Base-by-base conservation (phyloP, 2,113 vertebrate species). In the Cyprinodon variegatus region DNA sequence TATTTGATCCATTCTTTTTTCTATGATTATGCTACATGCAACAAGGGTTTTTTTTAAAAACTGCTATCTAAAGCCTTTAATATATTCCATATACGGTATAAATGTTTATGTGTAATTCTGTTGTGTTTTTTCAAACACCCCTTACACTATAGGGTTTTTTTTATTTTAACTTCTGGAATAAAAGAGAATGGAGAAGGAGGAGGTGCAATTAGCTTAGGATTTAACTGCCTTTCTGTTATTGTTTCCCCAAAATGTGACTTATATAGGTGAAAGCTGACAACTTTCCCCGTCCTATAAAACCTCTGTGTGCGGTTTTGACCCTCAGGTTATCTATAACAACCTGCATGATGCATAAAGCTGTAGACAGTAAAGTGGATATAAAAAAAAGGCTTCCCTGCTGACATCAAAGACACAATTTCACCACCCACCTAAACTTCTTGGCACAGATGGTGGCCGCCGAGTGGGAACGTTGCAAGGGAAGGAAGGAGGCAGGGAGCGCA, bases 401-500 rank as follows among this genome's bases (percentile, higher is more conserved):
- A 57, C 50, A 57, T 57, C 50, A 57, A 57, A 57, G 50, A 57
- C 17, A 20, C 36, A 39, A 39, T 6, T 64, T 10, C 7, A 57
- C 41, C 39, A 72, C 78, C 11, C 73, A 95, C 94, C 93, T 89
- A 92, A 70, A 67, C 75, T 78, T 57, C 87, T 81, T 39, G 94
- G 93, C 12, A 94, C 82, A n/a, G 93, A 93, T 9, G 94, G 94
- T 0, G 95, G 94, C 0, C 93, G 90, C 36, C 94, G 85, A 29
- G 88, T 93, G 11, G 94, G 91, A 66, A 93, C 96, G 0, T 94
- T 80, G n/a, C 82, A 92, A 0, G 94, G 91, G 38, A 95, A 95
- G 0, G 94, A 92, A 0, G 96, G 94, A 0, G 95, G 95, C 0
- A 95, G 92, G 0, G 94, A 84, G 76, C 95, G 95, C 59, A 93